These are phyloP conservation scores for Danio choprae DNA, from an alignment of 2,797 vertebrate species.

Conservation along the genomic window DNA sequence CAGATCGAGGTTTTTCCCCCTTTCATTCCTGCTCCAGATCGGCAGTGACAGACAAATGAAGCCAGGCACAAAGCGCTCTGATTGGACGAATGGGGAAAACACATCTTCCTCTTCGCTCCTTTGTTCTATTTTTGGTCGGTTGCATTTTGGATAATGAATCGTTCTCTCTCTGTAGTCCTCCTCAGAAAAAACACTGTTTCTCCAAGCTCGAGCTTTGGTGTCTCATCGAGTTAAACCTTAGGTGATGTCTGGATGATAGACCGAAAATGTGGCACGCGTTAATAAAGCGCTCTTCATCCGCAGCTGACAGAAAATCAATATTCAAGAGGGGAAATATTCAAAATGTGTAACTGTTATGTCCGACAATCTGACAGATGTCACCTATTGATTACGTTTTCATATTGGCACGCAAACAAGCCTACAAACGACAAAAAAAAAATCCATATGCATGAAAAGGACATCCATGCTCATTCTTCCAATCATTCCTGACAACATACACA, in stretches of 20 bases:
- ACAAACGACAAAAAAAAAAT: constrained; percentile 16
- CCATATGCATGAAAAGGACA: constrained; percentile 48
- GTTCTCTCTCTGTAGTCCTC: constrained; percentile 35
- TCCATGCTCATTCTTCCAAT: constrained; percentile 26
- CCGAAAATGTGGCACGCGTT: constrained; percentile 46
- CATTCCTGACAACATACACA: constrained; percentile 29
- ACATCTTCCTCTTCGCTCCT: not conserved
- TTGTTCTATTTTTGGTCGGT: constrained; percentile 37
- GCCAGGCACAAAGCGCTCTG: not conserved
- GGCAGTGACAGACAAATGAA: constrained; percentile 49
- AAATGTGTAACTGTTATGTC: constrained; percentile 28
- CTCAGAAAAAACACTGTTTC: constrained; percentile 17
- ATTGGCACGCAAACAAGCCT: constrained; percentile 37
- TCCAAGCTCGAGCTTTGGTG: constrained; percentile 36
- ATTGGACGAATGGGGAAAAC: constrained; percentile 31
- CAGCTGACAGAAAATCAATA: constrained; percentile 51
- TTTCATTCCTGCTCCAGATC: constrained; percentile 50
- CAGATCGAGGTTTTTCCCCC: constrained; percentile 26
- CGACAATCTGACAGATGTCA: constrained; percentile 42
- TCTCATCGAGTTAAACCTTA: constrained; percentile 32
- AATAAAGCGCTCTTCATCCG: constrained; percentile 48
- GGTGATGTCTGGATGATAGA: constrained; percentile 52
- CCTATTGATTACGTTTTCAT: constrained; percentile 50
- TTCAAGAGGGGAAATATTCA: constrained; percentile 40
- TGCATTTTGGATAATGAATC: constrained; percentile 45